Percentiles rank a stretch among this genome's conserved stretches.
Conservation (phyloP, 2,797 vertebrate species). For the Meriones psammophilus region DNA sequence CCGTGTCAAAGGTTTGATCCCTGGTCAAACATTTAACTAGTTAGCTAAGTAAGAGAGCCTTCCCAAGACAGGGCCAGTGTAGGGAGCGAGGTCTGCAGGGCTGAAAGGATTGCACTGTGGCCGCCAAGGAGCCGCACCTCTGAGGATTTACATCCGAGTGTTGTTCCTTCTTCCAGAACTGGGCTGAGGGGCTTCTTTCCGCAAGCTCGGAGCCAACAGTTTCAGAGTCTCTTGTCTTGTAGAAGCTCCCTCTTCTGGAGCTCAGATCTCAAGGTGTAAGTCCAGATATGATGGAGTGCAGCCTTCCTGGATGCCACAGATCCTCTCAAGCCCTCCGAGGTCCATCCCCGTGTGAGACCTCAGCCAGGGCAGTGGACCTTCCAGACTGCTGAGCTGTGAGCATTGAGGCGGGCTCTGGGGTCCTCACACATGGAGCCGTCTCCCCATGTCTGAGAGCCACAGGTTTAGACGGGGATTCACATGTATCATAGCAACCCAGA, state of each 20-base stretch:
- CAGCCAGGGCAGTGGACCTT: background rate
- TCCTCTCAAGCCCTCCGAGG: background rate
- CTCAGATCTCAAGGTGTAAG: background rate
- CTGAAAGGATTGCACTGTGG: background rate
- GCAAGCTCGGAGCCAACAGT: background rate
- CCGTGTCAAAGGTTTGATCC: background rate
- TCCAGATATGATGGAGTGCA: background rate
- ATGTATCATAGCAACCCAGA: background rate
- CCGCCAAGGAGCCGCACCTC: background rate
- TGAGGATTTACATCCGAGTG: background rate
- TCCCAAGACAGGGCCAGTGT: background rate
- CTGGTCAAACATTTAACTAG: background rate
- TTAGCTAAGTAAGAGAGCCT: background rate
- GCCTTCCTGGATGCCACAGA: background rate
- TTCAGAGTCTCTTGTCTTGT: background rate
- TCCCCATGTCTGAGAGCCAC: background rate
- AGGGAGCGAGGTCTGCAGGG: background rate
- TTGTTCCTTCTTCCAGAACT: background rate
- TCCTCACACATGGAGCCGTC: background rate
- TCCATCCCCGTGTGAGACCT: background rate
- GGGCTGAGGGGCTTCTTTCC: background rate
- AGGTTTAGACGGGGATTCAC: background rate
- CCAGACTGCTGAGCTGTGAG: background rate
- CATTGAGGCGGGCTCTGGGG: no score
- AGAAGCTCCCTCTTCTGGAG: constrained; percentile 12